Conservation (phyloP, 2,888 invertebrate genomes). For the Atherix ibis region DNA sequence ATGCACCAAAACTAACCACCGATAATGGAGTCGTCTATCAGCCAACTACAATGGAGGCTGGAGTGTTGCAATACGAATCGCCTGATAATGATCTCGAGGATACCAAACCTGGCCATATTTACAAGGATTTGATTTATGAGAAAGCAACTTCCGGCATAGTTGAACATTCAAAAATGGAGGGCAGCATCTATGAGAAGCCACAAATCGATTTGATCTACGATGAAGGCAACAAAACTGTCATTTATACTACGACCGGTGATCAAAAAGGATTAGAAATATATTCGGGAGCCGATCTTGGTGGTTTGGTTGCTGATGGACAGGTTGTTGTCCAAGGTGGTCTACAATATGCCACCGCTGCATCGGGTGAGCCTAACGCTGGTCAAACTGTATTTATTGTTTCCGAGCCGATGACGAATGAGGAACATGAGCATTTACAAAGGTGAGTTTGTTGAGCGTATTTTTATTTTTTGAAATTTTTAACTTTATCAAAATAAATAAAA, state of each 20-base stretch:
- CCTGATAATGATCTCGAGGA: conserved; percentile 15
- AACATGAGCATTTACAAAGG: conserved; percentile 31
- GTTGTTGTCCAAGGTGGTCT: conserved; percentile 30
- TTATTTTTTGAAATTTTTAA: not conserved
- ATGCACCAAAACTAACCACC: conserved; percentile 28
- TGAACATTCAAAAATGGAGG: conserved; percentile 10
- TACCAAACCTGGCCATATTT: conserved; percentile 19
- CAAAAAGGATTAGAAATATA: conserved; percentile 64
- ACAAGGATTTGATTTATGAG: conserved; percentile 31
- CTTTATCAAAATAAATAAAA: too few species aligned
- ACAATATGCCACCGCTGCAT: conserved; percentile 27
- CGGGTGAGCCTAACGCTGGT: conserved; percentile 19
- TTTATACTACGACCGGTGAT: conserved; percentile 60
- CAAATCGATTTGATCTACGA: conserved; percentile 72
- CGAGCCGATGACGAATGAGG: conserved; percentile 24
- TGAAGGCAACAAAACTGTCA: conserved; percentile 70
- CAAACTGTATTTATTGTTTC: conserved; percentile 32
- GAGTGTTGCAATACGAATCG: conserved; percentile 29
- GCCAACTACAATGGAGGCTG: conserved; percentile 29
- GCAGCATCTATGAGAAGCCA: conserved; percentile 10
- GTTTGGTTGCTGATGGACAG: conserved; percentile 30
- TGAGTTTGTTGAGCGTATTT: conserved; percentile 16
- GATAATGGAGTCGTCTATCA: conserved; percentile 26
- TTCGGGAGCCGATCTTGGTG: conserved; percentile 29
- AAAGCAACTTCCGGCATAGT: conserved; percentile 4